Conservation (phyloP, 2,888 invertebrate genomes). For the Gastracanthus pulcherrimus region DNA sequence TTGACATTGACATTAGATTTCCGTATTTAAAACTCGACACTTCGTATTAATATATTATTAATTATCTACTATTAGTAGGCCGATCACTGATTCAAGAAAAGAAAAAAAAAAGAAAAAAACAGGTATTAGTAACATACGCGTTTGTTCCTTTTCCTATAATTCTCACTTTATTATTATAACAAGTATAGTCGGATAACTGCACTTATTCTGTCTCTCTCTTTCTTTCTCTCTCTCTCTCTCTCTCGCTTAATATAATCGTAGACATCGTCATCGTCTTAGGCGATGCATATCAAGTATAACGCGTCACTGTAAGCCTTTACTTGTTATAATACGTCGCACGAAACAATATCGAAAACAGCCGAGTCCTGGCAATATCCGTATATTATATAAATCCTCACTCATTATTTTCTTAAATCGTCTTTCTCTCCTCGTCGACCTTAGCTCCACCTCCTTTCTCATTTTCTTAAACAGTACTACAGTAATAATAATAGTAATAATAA, state of each 20-base stretch:
- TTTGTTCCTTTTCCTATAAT: slow-evolving; percentile 45
- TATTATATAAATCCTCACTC: neutral
- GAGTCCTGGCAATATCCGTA: neutral
- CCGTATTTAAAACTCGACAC: slow-evolving; percentile 12
- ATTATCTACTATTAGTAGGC: slow-evolving; percentile 61
- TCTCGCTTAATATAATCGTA: slow-evolving; percentile 41
- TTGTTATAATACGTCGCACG: slow-evolving; percentile 62
- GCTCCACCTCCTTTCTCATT: slow-evolving; percentile 2
- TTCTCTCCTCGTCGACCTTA: slow-evolving; percentile 11
- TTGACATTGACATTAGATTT: slow-evolving; percentile 25
- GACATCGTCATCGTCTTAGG: slow-evolving; percentile 12
- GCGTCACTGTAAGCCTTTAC: slow-evolving; percentile 55
- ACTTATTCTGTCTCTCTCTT: slow-evolving; percentile 25
- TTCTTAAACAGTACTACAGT: slow-evolving; percentile 24
- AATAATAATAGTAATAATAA: slow-evolving; percentile 11
- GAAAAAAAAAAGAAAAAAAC: slow-evolving; percentile 54
- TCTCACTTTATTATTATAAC: slow-evolving; percentile 67
- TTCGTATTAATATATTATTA: slow-evolving; percentile 34
- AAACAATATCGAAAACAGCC: slow-evolving; percentile 7
- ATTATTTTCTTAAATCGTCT: slow-evolving; percentile 1
- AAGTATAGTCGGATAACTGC: slow-evolving; percentile 63
- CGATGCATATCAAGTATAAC: neutral
- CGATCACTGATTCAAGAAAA: slow-evolving; percentile 60
- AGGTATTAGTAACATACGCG: slow-evolving; percentile 65
- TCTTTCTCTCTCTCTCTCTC: neutral